Evolutionary conservation across 2,797 vertebrate genomes (phyloP).

Genomic region (Chrosomus eos): DNA sequence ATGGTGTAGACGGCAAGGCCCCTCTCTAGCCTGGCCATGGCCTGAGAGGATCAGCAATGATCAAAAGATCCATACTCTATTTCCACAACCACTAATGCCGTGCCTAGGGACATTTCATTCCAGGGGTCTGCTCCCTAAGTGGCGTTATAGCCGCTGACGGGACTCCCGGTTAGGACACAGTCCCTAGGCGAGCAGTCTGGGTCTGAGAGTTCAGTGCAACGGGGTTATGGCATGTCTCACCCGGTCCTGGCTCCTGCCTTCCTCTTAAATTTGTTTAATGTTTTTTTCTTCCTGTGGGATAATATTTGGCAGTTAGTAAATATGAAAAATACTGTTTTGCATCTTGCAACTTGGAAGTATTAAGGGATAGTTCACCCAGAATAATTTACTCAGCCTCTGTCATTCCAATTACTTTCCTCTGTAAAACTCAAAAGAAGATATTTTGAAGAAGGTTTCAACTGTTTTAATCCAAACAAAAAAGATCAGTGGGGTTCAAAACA

Average conservation of each 20-base stretch:
- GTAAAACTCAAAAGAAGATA: background rate
- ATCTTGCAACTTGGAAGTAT: constrained; percentile 5
- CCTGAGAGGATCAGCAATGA: constrained; percentile 44
- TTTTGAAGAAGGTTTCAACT: background rate
- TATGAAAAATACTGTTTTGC: constrained; percentile 8
- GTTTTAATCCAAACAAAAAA: background rate
- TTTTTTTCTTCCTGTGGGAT: constrained; percentile 44
- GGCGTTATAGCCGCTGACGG: constrained; percentile 34
- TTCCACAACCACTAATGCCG: constrained; percentile 47
- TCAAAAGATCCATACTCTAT: constrained; percentile 53
- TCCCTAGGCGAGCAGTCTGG: constrained; percentile 23
- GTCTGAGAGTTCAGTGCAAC: constrained; percentile 26
- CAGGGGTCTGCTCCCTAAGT: constrained; percentile 31
- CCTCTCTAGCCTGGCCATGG: constrained; percentile 36
- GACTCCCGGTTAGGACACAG: constrained; percentile 12
- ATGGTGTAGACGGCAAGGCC: constrained; percentile 55
- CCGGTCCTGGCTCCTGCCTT: constrained; percentile 32
- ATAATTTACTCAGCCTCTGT: background rate
- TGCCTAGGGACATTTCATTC: constrained; percentile 44
- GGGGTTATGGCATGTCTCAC: constrained; percentile 46
- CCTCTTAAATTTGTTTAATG: constrained; percentile 54
- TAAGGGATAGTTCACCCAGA: background rate
- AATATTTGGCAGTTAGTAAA: constrained; percentile 36
- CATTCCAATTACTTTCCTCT: background rate
- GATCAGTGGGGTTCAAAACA: background rate